Percentiles rank a stretch among this genome's conserved stretches.
These are phyloP conservation scores for Bombylius discolor DNA, from an alignment of 2,888 invertebrate species.

Conservation along the genomic window DNA sequence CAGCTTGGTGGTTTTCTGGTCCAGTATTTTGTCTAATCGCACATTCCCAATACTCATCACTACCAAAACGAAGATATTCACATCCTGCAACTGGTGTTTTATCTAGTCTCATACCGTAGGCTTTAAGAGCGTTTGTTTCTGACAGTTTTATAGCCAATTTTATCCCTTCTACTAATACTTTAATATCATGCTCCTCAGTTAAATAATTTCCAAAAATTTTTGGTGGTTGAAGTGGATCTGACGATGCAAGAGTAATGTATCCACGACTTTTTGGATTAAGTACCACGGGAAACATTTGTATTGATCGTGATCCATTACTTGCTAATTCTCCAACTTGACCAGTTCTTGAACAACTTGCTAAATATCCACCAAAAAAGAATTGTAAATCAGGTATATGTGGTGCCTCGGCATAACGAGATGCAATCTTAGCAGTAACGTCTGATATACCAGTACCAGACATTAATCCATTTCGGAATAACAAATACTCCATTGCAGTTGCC, in stretches of 20 bases:
- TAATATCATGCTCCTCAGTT: constrained; percentile 51
- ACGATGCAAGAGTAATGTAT: constrained; percentile 54
- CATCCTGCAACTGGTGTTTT: constrained; percentile 61
- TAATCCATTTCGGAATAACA: constrained; percentile 73
- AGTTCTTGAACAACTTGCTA: constrained; percentile 74
- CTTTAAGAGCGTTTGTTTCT: constrained; percentile 49
- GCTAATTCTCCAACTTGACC: constrained; percentile 72
- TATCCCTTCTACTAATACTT: constrained; percentile 67
- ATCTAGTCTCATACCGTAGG: constrained; percentile 64
- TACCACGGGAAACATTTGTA: constrained; percentile 67
- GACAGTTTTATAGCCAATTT: constrained; percentile 61
- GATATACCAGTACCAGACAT: constrained; percentile 84
- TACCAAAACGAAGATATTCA: constrained; percentile 56
- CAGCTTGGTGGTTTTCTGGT: constrained; percentile 72
- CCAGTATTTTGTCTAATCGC: constrained; percentile 56
- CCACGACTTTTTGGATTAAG: constrained; percentile 82
- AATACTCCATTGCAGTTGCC: constrained; percentile 85
- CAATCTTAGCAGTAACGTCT: constrained; percentile 73
- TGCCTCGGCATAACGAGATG: constrained; percentile 64
- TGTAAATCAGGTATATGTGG: constrained; percentile 71
- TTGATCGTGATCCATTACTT: constrained; percentile 52
- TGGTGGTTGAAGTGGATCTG: constrained; percentile 69
- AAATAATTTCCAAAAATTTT: constrained; percentile 70
- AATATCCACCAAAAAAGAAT: constrained; percentile 73
- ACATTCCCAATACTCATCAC: constrained; percentile 64